These are phyloP conservation scores for Struthidea cinerea DNA, from an alignment of 2,113 vertebrate species.

Conservation along the genomic window DNA sequence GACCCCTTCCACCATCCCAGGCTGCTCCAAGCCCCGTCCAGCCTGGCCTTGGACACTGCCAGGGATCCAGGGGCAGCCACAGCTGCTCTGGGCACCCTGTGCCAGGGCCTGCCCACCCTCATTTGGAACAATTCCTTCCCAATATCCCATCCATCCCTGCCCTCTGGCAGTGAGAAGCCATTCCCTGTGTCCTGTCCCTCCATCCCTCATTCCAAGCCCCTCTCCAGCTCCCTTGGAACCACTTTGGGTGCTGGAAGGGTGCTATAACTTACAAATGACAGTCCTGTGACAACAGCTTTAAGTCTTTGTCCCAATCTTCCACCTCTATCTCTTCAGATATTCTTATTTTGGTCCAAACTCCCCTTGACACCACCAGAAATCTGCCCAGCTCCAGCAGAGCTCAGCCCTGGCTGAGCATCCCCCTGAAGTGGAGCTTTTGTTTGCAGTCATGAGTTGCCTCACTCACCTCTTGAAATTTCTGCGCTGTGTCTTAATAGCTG, in stretches of 20 bases:
- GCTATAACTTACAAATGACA: neutral
- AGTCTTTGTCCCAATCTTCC: neutral
- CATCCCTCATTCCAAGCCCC: neutral
- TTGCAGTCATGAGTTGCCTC: rapidly evolving
- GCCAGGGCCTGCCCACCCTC: neutral
- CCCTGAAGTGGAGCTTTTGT: neutral
- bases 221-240: neutral
- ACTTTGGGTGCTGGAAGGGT: neutral
- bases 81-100: neutral
- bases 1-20: neutral
- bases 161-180: neutral
- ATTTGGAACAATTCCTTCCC: rapidly evolving
- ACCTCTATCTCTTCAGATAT: neutral
- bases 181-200: neutral
- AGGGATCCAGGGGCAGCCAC: neutral
- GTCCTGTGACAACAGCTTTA: neutral
- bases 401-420: neutral
- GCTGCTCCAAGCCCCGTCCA: rapidly evolving
- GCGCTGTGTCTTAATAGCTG: neutral
- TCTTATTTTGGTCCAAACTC: neutral
- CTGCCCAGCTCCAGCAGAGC: neutral
- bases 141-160: neutral
- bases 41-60: neutral
- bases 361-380: neutral
- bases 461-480: neutral